These are phyloP conservation scores for Propithecus deckenii DNA, from an alignment of 2,797 vertebrate genomes.

Conservation along the genomic window DNA sequence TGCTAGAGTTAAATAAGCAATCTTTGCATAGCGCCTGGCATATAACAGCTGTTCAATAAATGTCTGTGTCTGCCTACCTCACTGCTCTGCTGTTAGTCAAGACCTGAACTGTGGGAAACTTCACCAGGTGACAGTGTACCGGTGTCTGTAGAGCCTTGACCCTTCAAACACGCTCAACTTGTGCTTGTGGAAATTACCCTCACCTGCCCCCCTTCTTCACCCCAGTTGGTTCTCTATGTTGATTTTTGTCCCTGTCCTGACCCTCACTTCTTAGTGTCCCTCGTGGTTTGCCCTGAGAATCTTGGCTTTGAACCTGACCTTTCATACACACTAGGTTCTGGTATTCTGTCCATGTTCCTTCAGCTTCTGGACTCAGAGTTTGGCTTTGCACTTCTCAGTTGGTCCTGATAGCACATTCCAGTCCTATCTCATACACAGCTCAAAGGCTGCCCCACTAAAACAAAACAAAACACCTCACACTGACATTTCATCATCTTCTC, in stretches of 20 bases:
- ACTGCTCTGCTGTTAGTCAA: background rate
- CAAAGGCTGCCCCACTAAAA: background rate
- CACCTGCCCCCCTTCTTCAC: background rate
- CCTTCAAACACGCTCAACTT: background rate
- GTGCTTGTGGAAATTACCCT: background rate
- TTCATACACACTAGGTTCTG: background rate
- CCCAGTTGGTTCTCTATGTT: background rate
- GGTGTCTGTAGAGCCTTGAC: background rate
- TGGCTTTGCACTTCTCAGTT: background rate
- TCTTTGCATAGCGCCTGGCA: background rate
- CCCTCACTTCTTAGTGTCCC: background rate
- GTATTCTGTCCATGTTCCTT: background rate
- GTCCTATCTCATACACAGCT: background rate
- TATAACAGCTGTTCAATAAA: background rate
- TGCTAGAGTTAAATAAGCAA: background rate
- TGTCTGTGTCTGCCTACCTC: background rate
- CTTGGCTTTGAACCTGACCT: background rate
- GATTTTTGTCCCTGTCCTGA: background rate
- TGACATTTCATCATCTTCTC: background rate
- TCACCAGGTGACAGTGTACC: background rate
- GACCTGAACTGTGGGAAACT: no score
- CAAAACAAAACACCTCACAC: background rate
- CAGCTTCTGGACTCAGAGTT: background rate
- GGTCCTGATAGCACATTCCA: background rate
- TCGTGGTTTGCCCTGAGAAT: background rate